Conservation (phyloP, 2,888 invertebrate species). For the Tanypteryx hageni region DNA sequence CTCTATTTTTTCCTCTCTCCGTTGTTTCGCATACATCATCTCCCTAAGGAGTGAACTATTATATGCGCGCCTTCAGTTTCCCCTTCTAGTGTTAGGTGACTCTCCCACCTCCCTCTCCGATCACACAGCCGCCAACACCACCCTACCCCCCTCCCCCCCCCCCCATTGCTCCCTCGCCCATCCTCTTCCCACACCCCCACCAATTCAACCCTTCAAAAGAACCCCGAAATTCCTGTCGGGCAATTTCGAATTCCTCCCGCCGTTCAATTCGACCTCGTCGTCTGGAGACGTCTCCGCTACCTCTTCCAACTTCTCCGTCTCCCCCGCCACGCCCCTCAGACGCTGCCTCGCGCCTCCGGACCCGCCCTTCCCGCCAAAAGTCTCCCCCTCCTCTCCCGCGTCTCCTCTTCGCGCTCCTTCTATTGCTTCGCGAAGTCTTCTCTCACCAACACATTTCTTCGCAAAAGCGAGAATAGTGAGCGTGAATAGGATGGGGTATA, state of each 20-base stretch:
- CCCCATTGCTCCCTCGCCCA: neutral
- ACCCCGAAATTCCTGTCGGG: constrained; percentile 64
- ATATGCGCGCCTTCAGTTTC: constrained; percentile 22
- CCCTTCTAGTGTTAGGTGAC: neutral
- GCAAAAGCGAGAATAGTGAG: constrained; percentile 11
- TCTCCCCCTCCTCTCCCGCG: neutral
- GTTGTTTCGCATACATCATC: constrained; percentile 12
- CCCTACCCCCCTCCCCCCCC: neutral
- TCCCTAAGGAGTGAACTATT: constrained; percentile 9
- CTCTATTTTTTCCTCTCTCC: neutral
- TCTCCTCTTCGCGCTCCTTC: neutral
- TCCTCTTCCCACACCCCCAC: constrained; percentile 25
- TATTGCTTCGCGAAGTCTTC: constrained; percentile 52
- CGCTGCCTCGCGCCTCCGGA: too few relatives aligned
- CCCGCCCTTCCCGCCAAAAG: neutral
- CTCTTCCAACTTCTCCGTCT: neutral
- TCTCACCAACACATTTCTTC: constrained; percentile 54
- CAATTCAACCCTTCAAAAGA: constrained; percentile 64
- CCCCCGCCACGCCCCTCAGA: too few relatives aligned
- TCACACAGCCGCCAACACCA: neutral
- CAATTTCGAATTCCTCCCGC: constrained; percentile 63
- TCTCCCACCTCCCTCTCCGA: neutral
- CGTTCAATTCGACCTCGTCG: constrained; percentile 60
- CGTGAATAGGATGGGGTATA: neutral
- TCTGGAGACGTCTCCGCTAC: constrained; percentile 36